Percentiles rank a stretch among this genome's conserved stretches.
Conservation (phyloP, 2,113 vertebrate genomes). For the Dicentrarchus labrax region DNA sequence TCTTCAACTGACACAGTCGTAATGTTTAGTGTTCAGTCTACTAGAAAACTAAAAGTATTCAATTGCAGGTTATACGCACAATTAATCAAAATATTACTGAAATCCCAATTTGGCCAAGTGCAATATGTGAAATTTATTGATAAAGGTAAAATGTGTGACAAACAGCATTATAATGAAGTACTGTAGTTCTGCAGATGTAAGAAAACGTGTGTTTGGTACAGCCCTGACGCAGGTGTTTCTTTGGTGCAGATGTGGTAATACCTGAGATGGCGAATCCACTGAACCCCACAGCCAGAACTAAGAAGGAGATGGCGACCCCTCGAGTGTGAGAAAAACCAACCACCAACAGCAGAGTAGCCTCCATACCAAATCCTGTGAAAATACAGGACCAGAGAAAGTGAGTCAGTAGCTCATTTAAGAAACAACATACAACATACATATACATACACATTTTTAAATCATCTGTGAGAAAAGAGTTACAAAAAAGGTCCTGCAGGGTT, state of each 20-base stretch:
- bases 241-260: conserved; percentile 66
- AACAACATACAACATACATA: too few relatives aligned
- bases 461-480: not conserved
- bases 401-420: not conserved
- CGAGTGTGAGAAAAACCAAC: conserved; percentile 97
- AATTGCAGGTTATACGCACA: not conserved
- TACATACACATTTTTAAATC: not conserved
- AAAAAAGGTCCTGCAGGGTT: too few relatives aligned
- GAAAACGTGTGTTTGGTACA: too few relatives aligned
- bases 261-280: conserved; percentile 99
- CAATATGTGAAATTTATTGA: too few relatives aligned
- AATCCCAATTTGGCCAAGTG: too few relatives aligned
- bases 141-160: too few relatives aligned
- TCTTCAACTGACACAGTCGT: not conserved
- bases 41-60: not conserved
- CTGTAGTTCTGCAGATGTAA: too few relatives aligned
- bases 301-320: conserved; percentile 94
- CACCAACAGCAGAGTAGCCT: conserved; percentile 95
- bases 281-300: conserved; percentile 97
- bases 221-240: not conserved
- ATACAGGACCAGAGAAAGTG: conserved; percentile 36
- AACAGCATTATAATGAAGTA: too few relatives aligned
- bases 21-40: not conserved
- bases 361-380: conserved; percentile 95
- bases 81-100: too few relatives aligned